A percentile compares a stretch with the other conserved stretches of the same genome.
These are phyloP conservation scores for Alentia gelatinosa DNA, from an alignment of 2,888 invertebrate genomes.

Conservation along the genomic window DNA sequence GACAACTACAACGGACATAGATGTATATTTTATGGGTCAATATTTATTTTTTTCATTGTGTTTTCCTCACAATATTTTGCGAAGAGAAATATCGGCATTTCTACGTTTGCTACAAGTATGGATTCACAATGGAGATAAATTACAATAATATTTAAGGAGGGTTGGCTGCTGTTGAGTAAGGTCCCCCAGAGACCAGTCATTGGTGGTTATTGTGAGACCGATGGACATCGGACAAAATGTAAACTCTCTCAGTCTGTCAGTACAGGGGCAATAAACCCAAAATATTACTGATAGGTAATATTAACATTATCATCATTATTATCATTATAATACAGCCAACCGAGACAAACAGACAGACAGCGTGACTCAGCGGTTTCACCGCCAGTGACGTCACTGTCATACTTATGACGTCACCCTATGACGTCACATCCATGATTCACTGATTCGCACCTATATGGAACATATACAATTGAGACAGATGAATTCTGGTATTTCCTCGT, in stretches of 20 bases:
- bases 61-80: conserved; percentile 12
- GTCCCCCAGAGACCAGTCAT: neutral
- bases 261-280: neutral
- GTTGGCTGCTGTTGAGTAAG: neutral
- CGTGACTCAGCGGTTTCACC: neutral
- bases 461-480: conserved; percentile 34
- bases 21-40: conserved; percentile 40
- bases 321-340: neutral
- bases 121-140: conserved; percentile 42
- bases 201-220: neutral
- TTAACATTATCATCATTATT: neutral
- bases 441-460: conserved; percentile 25
- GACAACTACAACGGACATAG: neutral
- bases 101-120: conserved; percentile 40
- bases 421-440: neutral
- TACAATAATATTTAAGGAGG: conserved; percentile 24
- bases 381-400: conserved; percentile 4
- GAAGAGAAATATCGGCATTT: conserved; percentile 32
- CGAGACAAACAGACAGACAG: neutral
- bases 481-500: neutral
- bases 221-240: neutral
- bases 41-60: conserved; percentile 50
- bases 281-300: neutral
- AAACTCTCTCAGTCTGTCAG: neutral
- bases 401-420: neutral